A percentile compares a stretch with the other conserved stretches of the same genome.
These are phyloP conservation scores for Poecilia velifera DNA, from an alignment of 2,797 vertebrate genomes.

Conservation along the genomic window DNA sequence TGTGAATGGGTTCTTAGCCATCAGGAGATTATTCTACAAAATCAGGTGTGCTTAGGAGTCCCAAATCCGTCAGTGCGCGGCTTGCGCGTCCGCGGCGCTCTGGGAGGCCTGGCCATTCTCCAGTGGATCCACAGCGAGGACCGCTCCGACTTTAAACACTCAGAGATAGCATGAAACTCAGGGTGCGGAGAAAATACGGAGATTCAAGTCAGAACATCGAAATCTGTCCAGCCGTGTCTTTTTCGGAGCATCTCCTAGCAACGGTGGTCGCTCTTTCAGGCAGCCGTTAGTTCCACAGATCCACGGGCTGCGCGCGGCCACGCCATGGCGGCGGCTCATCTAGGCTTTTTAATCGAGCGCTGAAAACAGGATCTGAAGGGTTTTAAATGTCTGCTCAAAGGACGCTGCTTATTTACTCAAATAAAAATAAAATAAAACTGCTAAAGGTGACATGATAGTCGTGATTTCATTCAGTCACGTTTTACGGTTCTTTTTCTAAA, in stretches of 20 bases:
- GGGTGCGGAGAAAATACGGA: not conserved
- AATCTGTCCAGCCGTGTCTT: not conserved
- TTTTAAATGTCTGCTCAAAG: not conserved
- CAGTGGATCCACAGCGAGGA: not conserved
- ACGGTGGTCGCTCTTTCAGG: not conserved
- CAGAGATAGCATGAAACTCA: not conserved
- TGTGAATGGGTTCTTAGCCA: not conserved
- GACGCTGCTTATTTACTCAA: not conserved
- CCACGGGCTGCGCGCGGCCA: conserved; percentile 41
- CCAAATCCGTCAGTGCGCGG: conserved; percentile 1
- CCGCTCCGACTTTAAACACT: accelerated
- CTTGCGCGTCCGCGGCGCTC: not conserved
- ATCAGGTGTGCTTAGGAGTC: not conserved
- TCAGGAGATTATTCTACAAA: too few species aligned
- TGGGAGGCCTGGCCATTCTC: not conserved
- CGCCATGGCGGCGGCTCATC: not conserved
- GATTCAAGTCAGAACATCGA: not conserved
- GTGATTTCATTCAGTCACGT: not conserved
- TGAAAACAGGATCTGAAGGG: conserved; percentile 24
- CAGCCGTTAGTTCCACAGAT: not conserved
- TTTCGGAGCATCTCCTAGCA: not conserved
- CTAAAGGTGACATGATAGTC: not conserved
- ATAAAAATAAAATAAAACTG: not conserved
- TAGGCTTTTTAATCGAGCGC: conserved; percentile 28
- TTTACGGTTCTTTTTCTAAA: not conserved